Evolutionary conservation across 2,888 invertebrate genomes (phyloP), one percentile per base, ranked within the genome.

Genomic region (Toxonevra muliebris): DNA sequence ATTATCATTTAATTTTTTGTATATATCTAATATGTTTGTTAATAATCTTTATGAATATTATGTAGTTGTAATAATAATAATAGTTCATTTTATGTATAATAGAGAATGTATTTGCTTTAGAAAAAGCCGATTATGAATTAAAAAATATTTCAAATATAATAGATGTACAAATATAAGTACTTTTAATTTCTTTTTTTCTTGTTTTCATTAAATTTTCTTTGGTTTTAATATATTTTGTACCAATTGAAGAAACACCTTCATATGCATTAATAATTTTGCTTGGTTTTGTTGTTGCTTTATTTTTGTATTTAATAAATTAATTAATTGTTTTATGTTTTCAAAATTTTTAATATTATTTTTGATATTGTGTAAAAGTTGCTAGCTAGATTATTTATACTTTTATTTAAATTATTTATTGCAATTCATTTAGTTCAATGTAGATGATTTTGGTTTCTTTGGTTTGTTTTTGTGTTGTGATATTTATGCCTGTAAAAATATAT

Each of bases 21-120:
- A 62, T 30, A 65, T 45, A 52, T 63, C 50, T 63, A 45, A 61
- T 57, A 57, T 68, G 48, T 59, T 52, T 68, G 3, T 40, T 60
- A 58, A 52, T 61, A 68, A 41, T 54, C 52, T 65, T 61, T 59
- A 74, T 65, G 68, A 66, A 64, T 72, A 50, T 68, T 68, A 62
- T 55, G 72, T 72, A 70, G 70, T 76, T 55, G 2, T 62, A 52
- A 15, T 54, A 50, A 45, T 62, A 52, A 15, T 54, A 50, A 45
- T 50, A 9, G 77, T 74, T 76, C 77, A 30, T 30, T 30, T 30
- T 30, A 30, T 30, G 30, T 4, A 30, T 30, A 48, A 15, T n/a
- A 15, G 48, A 48, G 15, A 48, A 15, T 75, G 78, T 76, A 76
- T 76, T 69, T 76, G 74, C 69, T 71, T 70, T 69, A 70, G 72